A percentile compares a stretch with the other conserved stretches of the same genome.
phyloP scores from a whole-genome alignment of 2,113 vertebrate species.

The Pithys albifrons region DNA sequence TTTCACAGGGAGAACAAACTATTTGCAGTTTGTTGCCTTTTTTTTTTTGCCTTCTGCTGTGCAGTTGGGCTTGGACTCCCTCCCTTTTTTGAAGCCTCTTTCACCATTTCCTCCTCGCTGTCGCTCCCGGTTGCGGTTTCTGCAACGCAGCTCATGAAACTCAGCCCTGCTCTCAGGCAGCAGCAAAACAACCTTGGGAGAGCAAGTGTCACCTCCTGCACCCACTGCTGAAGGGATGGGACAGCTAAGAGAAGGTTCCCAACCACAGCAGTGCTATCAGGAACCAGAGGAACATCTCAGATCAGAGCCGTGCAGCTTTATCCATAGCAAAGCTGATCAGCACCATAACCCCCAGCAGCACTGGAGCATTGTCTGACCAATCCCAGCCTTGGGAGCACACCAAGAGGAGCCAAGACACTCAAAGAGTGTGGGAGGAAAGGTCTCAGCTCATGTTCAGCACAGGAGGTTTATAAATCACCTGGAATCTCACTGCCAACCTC shows the following conservation, averaged over 20 bases:
- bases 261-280: background rate
- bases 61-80: background rate
- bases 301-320: background rate
- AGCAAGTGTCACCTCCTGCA: background rate
- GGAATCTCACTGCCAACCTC: background rate
- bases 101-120: background rate
- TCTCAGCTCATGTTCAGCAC: background rate
- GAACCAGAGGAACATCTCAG: background rate
- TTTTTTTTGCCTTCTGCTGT: background rate
- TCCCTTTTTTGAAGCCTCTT: background rate
- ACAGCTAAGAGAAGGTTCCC: background rate
- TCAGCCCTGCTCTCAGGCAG: background rate
- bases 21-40: background rate
- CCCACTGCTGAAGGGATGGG: background rate
- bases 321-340: background rate
- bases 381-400: background rate
- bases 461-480: background rate
- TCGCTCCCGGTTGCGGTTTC: background rate
- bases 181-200: background rate
- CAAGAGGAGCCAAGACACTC: background rate
- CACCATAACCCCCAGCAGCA: no score
- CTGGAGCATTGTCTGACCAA: background rate
- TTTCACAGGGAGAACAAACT: background rate
- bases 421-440: background rate
- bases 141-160: background rate